A percentile compares a stretch with the other conserved stretches of the same genome.
Conservation (phyloP, 1,140 invertebrate species). For the Tetragonula clypearis region DNA sequence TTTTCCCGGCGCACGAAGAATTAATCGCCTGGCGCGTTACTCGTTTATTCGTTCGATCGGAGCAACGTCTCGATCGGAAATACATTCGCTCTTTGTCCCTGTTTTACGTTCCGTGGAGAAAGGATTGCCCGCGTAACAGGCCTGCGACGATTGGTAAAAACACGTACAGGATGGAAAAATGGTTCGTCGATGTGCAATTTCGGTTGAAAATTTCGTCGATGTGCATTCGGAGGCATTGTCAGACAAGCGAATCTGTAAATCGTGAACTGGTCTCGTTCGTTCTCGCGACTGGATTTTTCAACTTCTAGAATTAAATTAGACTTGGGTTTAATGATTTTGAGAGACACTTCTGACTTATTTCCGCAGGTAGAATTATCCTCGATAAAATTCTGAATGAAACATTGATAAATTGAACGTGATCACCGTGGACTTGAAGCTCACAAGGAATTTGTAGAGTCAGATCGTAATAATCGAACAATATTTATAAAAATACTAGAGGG, state of each 20-base stretch:
- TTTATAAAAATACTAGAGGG: too few species aligned
- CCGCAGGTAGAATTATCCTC: too few species aligned
- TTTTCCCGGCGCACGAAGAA: neutral
- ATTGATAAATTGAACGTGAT: too few species aligned
- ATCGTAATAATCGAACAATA: neutral
- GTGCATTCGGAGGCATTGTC: neutral
- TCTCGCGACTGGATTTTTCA: neutral
- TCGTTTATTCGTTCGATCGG: neutral
- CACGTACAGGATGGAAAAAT: neutral
- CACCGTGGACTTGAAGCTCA: too few species aligned
- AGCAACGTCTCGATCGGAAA: neutral
- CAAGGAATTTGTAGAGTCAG: too few species aligned
- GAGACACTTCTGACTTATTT: too few species aligned
- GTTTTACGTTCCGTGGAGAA: neutral
- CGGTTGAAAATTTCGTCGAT: neutral
- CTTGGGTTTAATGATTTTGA: too few species aligned
- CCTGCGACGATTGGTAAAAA: neutral
- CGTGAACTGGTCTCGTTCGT: neutral
- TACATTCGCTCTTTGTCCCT: neutral
- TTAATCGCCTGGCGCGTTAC: slow-evolving; percentile 1
- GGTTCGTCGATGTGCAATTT: neutral
- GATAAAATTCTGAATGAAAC: too few species aligned
- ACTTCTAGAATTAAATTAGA: slow-evolving; percentile 29
- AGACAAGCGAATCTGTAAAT: neutral
- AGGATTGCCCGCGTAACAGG: neutral